Conservation (phyloP, 2,888 invertebrate species). For the Tenthredo amoena region DNA sequence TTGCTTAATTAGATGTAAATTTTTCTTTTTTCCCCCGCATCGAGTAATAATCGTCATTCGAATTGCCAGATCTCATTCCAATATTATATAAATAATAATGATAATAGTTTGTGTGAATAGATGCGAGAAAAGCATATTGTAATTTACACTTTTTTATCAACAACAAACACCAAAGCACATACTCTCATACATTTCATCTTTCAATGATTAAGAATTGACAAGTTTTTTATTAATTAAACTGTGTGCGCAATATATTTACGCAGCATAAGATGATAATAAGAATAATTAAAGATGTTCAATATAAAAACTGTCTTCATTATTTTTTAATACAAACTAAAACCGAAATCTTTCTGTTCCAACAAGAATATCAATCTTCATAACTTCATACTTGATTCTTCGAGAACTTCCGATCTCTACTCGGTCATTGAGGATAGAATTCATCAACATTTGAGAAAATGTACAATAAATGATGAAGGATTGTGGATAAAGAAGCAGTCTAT, state of each 20-base stretch:
- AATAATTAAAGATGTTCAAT: background rate
- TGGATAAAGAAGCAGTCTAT: too few species aligned
- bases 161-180: background rate
- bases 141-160: background rate
- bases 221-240: background rate
- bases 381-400: too few species aligned
- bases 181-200: background rate
- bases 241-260: conserved; percentile 2
- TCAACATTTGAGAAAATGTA: too few species aligned
- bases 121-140: background rate
- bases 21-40: background rate
- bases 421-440: too few species aligned
- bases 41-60: background rate
- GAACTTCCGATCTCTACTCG: too few species aligned
- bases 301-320: background rate
- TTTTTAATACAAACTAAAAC: too few species aligned
- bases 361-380: too few species aligned
- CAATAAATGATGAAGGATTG: too few species aligned
- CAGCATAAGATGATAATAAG: background rate
- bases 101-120: background rate
- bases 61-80: background rate
- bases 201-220: background rate
- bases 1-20: conserved; percentile 72
- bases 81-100: background rate
- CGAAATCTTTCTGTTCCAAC: too few species aligned